phyloP scores from a whole-genome alignment of 2,113 vertebrate genomes.

The Tiliqua scincoides region DNA sequence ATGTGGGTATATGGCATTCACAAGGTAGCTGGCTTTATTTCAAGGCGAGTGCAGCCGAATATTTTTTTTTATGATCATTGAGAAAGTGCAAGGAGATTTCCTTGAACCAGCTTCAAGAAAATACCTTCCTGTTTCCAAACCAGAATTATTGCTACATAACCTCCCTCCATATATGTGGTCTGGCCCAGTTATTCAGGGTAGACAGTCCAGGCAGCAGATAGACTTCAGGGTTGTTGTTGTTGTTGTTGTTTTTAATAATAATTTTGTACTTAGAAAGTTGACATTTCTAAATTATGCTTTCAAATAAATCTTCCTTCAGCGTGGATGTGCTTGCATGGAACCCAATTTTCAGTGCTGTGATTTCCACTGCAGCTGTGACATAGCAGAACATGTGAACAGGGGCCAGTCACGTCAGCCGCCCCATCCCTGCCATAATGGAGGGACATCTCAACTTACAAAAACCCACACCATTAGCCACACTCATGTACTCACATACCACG shows the following conservation, averaged over 20 bases:
- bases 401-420: not conserved
- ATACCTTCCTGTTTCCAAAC: not conserved
- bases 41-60: not conserved
- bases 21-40: not conserved
- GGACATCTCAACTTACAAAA: not conserved
- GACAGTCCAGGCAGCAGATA: not conserved
- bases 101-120: conserved; percentile 25
- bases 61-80: not conserved
- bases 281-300: not conserved
- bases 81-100: conserved; percentile 14
- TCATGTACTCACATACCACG: not conserved
- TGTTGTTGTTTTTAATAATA: not conserved
- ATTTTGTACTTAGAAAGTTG: not conserved
- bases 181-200: not conserved
- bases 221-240: not conserved
- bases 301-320: not conserved
- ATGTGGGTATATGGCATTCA: not conserved
- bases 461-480: not conserved
- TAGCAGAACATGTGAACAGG: not conserved
- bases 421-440: not conserved
- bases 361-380: too few species aligned
- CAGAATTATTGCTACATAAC: conserved; percentile 22
- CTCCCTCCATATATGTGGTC: not conserved
- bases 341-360: not conserved
- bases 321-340: not conserved